Evolutionary conservation across 2,113 vertebrate genomes (phyloP), one percentile per base, ranked within the genome.

Genomic region (Eira barbara): DNA sequence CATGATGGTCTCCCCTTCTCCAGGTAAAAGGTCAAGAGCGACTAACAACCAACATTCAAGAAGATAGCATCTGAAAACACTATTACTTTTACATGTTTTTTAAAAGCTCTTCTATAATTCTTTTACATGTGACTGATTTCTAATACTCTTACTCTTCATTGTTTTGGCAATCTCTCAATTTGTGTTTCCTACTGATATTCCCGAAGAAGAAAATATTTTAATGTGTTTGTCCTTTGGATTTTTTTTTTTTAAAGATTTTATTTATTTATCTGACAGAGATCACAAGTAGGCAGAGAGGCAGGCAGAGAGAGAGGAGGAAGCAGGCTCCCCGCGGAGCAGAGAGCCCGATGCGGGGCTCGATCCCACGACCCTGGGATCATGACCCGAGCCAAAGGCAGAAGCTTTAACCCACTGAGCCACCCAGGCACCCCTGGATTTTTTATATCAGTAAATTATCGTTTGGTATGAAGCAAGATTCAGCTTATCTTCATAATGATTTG

Each of bases 21-120:
- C 39, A 78, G 45, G 73, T 86, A 25, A 97, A 94, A 94, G 15
- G 23, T 94, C 78, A 76, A 79, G 47, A 67, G 42, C 91, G 86
- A 96, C 27, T 42, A 82, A 86, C 76, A 86, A 74, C 18, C 36
- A 89, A 23, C 34, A 76, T 67, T 63, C 71, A 82, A 69, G 49
- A 85, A 95, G 59, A 90, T 52, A 69, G 42, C 15, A 42, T 91
- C 61, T 61, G 20, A 45, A 95, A 91, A 67, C 39, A 84, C 78
- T 92, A 67, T 63, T 27, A 91, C 9, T 42, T 79, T 65, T 7
- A 88, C 0, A 13, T 84, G 79, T 61, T 79, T 76, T 69, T 92
- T 0, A 93, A 63, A 89, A 61, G 15, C 42, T 63, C 69, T 93
- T 97, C 79, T 80, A 55, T 36, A 86, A n/a, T 84, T 61, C 5